These are phyloP conservation scores for Erebia aethiops DNA, from an alignment of 2,888 invertebrate species.

Conservation along the genomic window DNA sequence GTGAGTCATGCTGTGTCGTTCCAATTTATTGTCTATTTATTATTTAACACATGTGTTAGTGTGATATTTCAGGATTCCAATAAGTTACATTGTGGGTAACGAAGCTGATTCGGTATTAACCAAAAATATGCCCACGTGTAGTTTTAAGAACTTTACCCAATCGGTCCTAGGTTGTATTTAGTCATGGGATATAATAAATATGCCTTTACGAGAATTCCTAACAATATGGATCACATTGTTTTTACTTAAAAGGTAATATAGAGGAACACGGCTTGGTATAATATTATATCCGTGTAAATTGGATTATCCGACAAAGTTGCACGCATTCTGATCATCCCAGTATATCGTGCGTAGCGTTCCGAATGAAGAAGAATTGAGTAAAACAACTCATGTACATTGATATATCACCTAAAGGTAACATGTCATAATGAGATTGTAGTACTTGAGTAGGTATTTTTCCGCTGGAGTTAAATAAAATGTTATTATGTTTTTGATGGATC, in stretches of 20 bases:
- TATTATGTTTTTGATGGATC: not conserved
- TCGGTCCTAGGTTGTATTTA: too few species aligned
- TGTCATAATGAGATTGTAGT: not conserved
- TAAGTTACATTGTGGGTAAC: too few species aligned
- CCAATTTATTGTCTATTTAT: too few species aligned
- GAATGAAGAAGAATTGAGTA: not conserved
- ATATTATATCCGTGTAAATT: conserved; percentile 1
- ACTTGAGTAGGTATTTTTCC: not conserved
- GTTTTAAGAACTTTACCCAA: too few species aligned
- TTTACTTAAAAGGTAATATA: not conserved
- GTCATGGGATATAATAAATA: too few species aligned
- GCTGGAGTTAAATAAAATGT: not conserved
- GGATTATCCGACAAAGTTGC: not conserved
- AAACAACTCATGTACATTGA: not conserved
- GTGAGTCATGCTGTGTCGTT: too few species aligned
- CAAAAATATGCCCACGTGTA: too few species aligned
- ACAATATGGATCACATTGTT: not conserved
- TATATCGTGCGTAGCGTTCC: not conserved
- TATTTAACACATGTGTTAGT: too few species aligned
- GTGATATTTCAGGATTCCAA: too few species aligned
- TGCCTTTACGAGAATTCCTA: too few species aligned
- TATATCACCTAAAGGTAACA: not conserved
- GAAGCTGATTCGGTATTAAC: too few species aligned
- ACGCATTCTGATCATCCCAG: not conserved
- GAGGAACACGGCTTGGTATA: not conserved